Evolutionary conservation across 53 echinoderm and acorn worm species (phyloP).

Genomic region (Hippasteria phrygiana): DNA sequence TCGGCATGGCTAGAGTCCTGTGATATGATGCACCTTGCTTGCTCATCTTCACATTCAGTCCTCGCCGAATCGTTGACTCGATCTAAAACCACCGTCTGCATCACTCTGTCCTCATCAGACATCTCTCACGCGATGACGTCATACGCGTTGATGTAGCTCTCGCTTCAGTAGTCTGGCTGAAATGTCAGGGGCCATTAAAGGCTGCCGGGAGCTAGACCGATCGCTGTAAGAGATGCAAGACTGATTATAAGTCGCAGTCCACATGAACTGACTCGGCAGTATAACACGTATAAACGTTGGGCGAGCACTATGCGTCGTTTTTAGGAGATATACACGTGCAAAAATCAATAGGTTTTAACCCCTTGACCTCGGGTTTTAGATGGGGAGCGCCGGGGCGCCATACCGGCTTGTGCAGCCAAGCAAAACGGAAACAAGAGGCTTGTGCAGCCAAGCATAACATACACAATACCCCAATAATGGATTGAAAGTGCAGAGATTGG

Average conservation of each 20-base stretch:
- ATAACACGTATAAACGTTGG: too few relatives aligned
- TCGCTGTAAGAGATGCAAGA: background rate
- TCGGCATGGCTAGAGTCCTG: background rate
- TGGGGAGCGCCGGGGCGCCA: too few relatives aligned
- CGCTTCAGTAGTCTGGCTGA: constrained; percentile 30
- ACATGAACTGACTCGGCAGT: background rate
- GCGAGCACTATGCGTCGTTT: too few relatives aligned
- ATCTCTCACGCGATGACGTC: constrained; percentile 51
- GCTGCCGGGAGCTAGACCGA: constrained; percentile 11
- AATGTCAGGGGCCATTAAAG: constrained; percentile 49
- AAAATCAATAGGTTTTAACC: too few relatives aligned
- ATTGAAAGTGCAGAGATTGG: too few relatives aligned
- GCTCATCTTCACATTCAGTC: background rate
- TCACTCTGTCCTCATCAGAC: background rate
- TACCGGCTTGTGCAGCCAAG: too few relatives aligned
- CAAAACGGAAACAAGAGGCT: too few relatives aligned
- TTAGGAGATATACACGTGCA: too few relatives aligned
- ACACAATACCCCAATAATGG: too few relatives aligned
- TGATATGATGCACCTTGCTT: background rate
- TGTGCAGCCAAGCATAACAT: too few relatives aligned
- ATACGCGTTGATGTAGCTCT: background rate
- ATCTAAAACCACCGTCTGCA: too few relatives aligned
- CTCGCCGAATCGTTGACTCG: background rate
- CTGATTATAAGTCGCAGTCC: background rate
- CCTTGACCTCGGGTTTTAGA: too few relatives aligned